Evolutionary conservation across 2,888 invertebrate genomes (phyloP).

Genomic region (Xanthorhoe spadicearia): DNA sequence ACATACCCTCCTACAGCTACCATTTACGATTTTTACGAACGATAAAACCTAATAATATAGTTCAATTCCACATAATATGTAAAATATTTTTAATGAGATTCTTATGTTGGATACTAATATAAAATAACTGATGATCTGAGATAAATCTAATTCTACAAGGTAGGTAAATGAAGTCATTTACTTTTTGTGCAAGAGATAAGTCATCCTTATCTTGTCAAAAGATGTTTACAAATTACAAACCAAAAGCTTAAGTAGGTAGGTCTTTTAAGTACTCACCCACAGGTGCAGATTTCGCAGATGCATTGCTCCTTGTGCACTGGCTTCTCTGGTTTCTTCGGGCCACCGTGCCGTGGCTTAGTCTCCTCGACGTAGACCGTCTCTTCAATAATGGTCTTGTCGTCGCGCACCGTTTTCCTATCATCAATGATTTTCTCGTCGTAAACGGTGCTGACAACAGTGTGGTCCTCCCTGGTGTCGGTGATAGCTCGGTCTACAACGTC

Average conservation of each 20-base stretch:
- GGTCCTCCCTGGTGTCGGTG: constrained; percentile 75
- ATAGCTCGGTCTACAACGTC: constrained; percentile 82
- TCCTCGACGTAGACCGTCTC: constrained; percentile 72
- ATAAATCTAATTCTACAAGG: too few relatives aligned
- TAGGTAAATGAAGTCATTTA: not conserved
- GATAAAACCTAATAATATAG: constrained; percentile 2
- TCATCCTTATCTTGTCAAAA: constrained; percentile 42
- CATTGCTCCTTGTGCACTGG: constrained; percentile 89
- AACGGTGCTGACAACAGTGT: constrained; percentile 71
- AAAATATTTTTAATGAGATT: not conserved
- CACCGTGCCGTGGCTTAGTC: constrained; percentile 69
- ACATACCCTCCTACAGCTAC: constrained; percentile 29
- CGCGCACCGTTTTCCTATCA: constrained; percentile 76
- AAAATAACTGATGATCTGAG: too few relatives aligned
- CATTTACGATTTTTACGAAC: constrained; percentile 19
- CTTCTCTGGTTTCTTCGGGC: constrained; percentile 77
- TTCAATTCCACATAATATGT: not conserved
- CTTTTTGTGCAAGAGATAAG: not conserved
- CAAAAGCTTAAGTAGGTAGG: not conserved
- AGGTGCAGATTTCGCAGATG: constrained; percentile 95
- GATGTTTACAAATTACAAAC: constrained; percentile 22
- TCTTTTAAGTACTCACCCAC: constrained; percentile 90
- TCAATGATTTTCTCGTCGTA: constrained; percentile 78
- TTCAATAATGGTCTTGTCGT: constrained; percentile 72
- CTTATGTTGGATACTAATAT: too few relatives aligned